Conservation (phyloP, 2,888 invertebrate genomes). For the Callyntrura guangdongensis region DNA sequence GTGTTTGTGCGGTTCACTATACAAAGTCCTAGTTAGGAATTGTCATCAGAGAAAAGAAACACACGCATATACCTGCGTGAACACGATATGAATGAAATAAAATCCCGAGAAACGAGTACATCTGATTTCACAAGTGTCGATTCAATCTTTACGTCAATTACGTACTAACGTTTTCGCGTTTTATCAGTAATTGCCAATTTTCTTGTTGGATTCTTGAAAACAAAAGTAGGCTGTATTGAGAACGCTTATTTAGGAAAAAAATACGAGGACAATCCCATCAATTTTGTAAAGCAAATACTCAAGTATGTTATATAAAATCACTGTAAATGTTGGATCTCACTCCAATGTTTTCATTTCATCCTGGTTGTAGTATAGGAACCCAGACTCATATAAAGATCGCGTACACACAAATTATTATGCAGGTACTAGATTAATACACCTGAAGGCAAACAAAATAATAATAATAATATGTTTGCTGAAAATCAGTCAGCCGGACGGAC, state of each 20-base stretch:
- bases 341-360: no score
- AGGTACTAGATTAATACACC: background rate
- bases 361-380: no score
- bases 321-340: no score
- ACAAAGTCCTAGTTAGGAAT: background rate
- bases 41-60: background rate
- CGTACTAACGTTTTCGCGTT: background rate
- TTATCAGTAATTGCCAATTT: slow-evolving; percentile 28
- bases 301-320: no score
- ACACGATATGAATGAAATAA: no score
- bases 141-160: slow-evolving; percentile 16
- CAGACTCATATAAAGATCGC: background rate
- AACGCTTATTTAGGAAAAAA: no score
- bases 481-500: background rate
- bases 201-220: background rate
- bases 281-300: no score
- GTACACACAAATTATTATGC: no score
- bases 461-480: background rate
- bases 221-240: background rate
- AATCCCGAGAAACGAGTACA: background rate
- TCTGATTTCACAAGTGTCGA: slow-evolving; percentile 13
- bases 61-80: background rate
- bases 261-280: no score
- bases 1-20: background rate
- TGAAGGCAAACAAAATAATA: background rate